Evolutionary conservation across 2,888 invertebrate genomes (phyloP).

Genomic region (Dolichomitus sp.): DNA sequence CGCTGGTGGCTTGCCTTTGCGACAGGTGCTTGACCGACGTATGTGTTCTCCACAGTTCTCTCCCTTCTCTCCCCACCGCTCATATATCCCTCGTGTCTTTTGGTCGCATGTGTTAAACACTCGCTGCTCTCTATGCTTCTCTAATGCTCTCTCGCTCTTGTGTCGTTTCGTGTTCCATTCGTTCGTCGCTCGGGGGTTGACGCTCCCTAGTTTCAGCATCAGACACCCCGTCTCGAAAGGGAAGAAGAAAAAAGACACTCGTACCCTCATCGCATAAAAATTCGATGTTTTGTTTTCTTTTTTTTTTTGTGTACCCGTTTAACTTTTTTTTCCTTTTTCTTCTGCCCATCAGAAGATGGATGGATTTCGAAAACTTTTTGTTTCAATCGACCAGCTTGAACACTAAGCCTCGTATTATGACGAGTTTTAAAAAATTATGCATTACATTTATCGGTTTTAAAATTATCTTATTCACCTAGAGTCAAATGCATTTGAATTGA

Average conservation of each 20-base stretch:
- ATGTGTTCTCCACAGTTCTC: not conserved
- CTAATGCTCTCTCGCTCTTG: conserved; percentile 7
- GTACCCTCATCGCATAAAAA: not conserved
- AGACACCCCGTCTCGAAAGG: not conserved
- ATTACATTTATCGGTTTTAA: too few relatives aligned
- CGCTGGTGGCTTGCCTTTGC: conserved; percentile 37
- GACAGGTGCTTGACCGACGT: conserved; percentile 54
- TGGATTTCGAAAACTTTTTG: not conserved
- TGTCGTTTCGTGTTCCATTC: conserved; percentile 37
- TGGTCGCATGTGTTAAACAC: conserved; percentile 26
- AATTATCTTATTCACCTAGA: too few relatives aligned
- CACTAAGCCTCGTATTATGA: not conserved
- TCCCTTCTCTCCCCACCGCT: not conserved
- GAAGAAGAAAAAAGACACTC: not conserved
- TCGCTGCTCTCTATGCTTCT: conserved; percentile 19
- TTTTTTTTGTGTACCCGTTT: not conserved
- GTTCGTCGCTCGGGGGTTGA: conserved; percentile 16
- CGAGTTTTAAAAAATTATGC: not conserved
- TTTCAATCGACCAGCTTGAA: not conserved
- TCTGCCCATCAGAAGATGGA: not conserved
- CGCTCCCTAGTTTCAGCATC: conserved; percentile 14
- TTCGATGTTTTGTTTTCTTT: not conserved
- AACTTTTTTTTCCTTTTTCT: not conserved
- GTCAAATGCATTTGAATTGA: too few relatives aligned
- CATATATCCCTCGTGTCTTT: not conserved